These are phyloP conservation scores for Diaphora mendica DNA, from an alignment of 2,888 invertebrate species.

Conservation along the genomic window DNA sequence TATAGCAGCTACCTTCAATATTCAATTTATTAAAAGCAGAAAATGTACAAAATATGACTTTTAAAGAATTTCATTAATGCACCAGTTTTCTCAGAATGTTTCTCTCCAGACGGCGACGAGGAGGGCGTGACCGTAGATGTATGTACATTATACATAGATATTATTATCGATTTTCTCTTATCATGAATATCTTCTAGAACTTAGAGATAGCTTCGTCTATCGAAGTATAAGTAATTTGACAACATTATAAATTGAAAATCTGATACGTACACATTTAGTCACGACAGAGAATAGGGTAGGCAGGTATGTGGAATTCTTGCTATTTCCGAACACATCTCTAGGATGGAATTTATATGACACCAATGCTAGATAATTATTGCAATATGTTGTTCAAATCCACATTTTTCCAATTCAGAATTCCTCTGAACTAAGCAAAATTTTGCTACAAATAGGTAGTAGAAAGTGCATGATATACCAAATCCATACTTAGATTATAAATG, in stretches of 20 bases:
- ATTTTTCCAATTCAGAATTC: too few relatives aligned
- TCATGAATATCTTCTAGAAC: conserved; percentile 53
- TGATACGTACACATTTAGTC: neutral
- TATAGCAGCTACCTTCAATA: neutral
- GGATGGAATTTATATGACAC: too few relatives aligned
- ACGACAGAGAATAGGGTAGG: neutral
- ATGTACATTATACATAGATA: conserved; percentile 31
- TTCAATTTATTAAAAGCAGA: neutral
- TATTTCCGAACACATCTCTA: neutral
- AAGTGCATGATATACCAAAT: neutral
- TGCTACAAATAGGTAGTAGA: too few relatives aligned
- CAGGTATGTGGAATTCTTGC: neutral
- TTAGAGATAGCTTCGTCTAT: conserved; percentile 45
- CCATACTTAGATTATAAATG: too few relatives aligned
- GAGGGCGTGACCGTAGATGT: conserved; percentile 44
- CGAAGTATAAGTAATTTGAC: neutral
- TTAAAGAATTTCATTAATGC: conserved; percentile 35
- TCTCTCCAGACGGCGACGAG: conserved; percentile 8
- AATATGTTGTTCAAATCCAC: too few relatives aligned
- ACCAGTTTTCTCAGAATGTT: conserved; percentile 42
- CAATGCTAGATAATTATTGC: neutral
- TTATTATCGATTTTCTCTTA: conserved; percentile 62
- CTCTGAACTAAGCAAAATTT: too few relatives aligned
- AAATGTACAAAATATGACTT: neutral
- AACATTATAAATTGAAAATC: neutral